phyloP scores from a whole-genome alignment of 2,797 vertebrate species.

The Halcyon badia region DNA sequence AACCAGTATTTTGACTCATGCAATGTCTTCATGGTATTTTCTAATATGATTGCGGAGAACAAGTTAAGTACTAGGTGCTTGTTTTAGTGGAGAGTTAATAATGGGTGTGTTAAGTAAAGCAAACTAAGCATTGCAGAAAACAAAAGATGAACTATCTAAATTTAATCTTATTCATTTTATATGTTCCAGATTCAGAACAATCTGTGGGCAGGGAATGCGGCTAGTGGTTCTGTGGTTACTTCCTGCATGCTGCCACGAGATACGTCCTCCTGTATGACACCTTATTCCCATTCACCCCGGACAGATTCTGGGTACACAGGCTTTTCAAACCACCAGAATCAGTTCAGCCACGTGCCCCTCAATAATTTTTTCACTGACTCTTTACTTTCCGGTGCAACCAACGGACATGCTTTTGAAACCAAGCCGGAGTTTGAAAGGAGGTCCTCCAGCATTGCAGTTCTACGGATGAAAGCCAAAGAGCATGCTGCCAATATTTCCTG shows the following conservation, averaged over 20 bases:
- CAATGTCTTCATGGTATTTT: neutral
- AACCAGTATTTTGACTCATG: neutral
- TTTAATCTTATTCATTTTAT: constrained; percentile 74
- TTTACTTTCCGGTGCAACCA: constrained; percentile 88
- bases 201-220: constrained; percentile 91
- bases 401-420: constrained; percentile 92
- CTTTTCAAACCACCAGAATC: constrained; percentile 96
- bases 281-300: constrained; percentile 92
- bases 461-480: constrained; percentile 99
- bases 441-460: constrained; percentile 97
- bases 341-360: constrained; percentile 94
- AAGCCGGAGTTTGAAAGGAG: constrained; percentile 97
- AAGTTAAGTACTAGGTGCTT: neutral
- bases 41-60: neutral
- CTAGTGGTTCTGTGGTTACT: constrained; percentile 91
- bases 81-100: neutral
- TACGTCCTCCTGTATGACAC: constrained; percentile 94
- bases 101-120: neutral
- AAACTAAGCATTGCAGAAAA: constrained; percentile 25
- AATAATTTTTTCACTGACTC: constrained; percentile 99
- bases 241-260: constrained; percentile 97
- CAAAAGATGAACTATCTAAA: constrained; percentile 15
- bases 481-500: constrained; percentile 98
- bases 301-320: constrained; percentile 92
- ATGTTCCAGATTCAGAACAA: constrained; percentile 94